Percentiles rank a stretch among this genome's conserved stretches.
These are phyloP conservation scores for Odontothrips loti DNA, from an alignment of 2,888 invertebrate species.

Conservation along the genomic window DNA sequence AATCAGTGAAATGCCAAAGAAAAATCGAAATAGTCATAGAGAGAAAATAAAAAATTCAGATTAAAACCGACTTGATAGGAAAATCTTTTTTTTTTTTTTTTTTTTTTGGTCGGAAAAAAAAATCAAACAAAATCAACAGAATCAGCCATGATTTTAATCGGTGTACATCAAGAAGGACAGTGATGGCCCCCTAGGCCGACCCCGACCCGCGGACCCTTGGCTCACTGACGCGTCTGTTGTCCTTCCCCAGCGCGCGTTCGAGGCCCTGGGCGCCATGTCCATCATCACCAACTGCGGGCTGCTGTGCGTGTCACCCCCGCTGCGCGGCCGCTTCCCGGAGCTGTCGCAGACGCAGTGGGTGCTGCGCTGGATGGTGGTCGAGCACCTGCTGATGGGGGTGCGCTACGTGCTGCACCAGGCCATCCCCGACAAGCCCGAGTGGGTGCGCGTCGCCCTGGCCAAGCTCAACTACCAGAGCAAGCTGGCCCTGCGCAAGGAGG, in stretches of 20 bases:
- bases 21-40: no score
- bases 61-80: no score
- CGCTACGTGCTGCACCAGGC: conserved; percentile 61
- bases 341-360: conserved; percentile 50
- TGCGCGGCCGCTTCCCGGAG: conserved; percentile 49
- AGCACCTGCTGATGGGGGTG: conserved; percentile 63
- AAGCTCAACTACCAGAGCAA: conserved; percentile 59
- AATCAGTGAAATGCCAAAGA: no score
- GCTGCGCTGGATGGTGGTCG: conserved; percentile 61
- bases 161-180: no score
- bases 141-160: no score
- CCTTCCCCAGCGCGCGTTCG: conserved; percentile 55
- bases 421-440: conserved; percentile 66
- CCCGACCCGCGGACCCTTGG: conserved; percentile 31
- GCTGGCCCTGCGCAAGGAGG: conserved; percentile 58
- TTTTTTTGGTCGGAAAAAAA: no score
- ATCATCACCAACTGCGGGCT: conserved; percentile 72
- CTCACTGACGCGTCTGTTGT: neutral
- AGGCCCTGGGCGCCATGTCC: conserved; percentile 61
- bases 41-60: no score
- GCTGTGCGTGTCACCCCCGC: conserved; percentile 62
- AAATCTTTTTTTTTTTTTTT: no score
- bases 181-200: no score
- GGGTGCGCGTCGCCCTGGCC: conserved; percentile 60
- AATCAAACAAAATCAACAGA: no score